These are phyloP conservation scores for Synergus itoensis DNA, from an alignment of 2,888 invertebrate species.

Conservation along the genomic window DNA sequence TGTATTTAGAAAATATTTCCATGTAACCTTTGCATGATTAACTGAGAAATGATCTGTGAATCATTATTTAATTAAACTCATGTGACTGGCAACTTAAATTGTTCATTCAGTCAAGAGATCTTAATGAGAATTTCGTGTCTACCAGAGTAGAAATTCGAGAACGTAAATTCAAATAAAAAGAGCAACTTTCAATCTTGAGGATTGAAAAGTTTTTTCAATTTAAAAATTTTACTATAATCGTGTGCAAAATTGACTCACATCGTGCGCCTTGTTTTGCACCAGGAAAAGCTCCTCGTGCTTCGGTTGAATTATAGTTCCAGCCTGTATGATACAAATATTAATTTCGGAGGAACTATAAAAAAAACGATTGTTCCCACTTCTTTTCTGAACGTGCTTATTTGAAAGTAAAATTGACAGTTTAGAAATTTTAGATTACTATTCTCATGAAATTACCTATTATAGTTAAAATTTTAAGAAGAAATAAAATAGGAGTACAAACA, in stretches of 20 bases:
- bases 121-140: not conserved
- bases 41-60: not conserved
- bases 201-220: not conserved
- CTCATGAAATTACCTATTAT: not conserved
- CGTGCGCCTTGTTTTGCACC: conserved; percentile 1
- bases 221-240: not conserved
- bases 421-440: not conserved
- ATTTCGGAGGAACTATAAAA: not conserved
- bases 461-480: not conserved
- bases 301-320: conserved; percentile 8
- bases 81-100: not conserved
- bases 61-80: not conserved
- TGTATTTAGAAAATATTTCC: not conserved
- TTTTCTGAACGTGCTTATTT: not conserved
- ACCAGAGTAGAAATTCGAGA: conserved; percentile 5
- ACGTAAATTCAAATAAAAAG: not conserved
- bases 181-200: not conserved
- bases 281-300: conserved; percentile 18
- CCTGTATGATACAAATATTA: conserved; percentile 16
- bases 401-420: not conserved
- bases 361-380: not conserved
- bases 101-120: not conserved
- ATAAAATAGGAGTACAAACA: not conserved
- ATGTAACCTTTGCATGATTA: not conserved
- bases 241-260: conserved; percentile 23